Conservation (phyloP, 1,140 invertebrate species). For the Asobara japonica region DNA sequence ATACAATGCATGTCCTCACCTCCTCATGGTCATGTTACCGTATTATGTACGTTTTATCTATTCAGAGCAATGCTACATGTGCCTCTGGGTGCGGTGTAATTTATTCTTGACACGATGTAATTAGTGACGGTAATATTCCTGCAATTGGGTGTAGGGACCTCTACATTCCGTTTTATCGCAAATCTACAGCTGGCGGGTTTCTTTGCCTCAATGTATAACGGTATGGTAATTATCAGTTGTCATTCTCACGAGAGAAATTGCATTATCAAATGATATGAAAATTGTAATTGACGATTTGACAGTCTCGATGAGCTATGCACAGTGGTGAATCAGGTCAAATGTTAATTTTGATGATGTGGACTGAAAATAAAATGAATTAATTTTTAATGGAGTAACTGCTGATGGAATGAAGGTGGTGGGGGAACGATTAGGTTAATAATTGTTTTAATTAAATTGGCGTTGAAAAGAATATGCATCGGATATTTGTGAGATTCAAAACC, state of each 20-base stretch:
- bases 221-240: slow-evolving; percentile 13
- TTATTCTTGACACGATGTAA: slow-evolving; percentile 59
- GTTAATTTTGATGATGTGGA: neutral
- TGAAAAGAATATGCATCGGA: too few species aligned
- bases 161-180: slow-evolving; percentile 57
- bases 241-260: neutral
- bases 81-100: slow-evolving; percentile 57
- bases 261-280: neutral
- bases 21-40: slow-evolving; percentile 16
- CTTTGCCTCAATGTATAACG: slow-evolving; percentile 10
- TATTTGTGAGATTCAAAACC: too few species aligned
- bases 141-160: slow-evolving; percentile 13
- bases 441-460: too few species aligned
- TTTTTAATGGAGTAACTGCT: too few species aligned
- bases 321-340: neutral
- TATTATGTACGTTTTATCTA: slow-evolving; percentile 18
- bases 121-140: slow-evolving; percentile 47
- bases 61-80: slow-evolving; percentile 38
- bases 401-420: too few species aligned
- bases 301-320: neutral
- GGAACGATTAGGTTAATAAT: too few species aligned
- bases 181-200: slow-evolving; percentile 56
- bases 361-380: too few species aligned
- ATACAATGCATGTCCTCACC: slow-evolving; percentile 6
- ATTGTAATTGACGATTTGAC: slow-evolving; percentile 11